Percentiles rank a stretch among this genome's conserved stretches.
Conservation (phyloP, 2,113 vertebrate genomes). For the Panthera leo region DNA sequence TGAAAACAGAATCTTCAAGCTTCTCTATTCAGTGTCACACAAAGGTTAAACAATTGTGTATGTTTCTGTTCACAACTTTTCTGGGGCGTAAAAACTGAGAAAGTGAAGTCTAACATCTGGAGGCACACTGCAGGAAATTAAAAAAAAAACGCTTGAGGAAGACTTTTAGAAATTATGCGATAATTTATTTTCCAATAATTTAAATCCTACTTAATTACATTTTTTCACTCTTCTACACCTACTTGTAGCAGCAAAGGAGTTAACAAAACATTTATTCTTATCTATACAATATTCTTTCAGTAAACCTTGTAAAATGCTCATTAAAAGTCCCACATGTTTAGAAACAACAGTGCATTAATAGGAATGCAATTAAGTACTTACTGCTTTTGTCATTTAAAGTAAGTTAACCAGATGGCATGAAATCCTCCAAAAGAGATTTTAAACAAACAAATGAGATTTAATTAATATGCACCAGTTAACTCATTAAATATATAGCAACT, state of each 20-base stretch:
- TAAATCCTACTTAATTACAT: not conserved
- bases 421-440: slow-evolving; percentile 75
- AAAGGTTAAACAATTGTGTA: not conserved
- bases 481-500: slow-evolving; percentile 77
- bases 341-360: slow-evolving; percentile 80
- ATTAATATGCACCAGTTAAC: slow-evolving; percentile 81
- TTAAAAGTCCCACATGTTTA: slow-evolving; percentile 77
- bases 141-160: not conserved
- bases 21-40: not conserved
- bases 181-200: slow-evolving; percentile 55
- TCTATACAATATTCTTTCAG: slow-evolving; percentile 69
- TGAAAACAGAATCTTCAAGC: not conserved
- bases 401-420: slow-evolving; percentile 80
- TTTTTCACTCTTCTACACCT: not conserved
- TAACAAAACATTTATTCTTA: slow-evolving; percentile 75
- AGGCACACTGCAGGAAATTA: not conserved
- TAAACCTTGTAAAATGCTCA: slow-evolving; percentile 74
- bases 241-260: slow-evolving; percentile 50
- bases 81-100: not conserved
- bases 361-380: slow-evolving; percentile 80
- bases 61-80: not conserved
- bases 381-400: slow-evolving; percentile 81
- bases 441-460: slow-evolving; percentile 79
- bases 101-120: not conserved
- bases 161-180: slow-evolving; percentile 7